Evolutionary conservation across 2,888 invertebrate species (phyloP).

Genomic region (Temnothorax ravouxi): DNA sequence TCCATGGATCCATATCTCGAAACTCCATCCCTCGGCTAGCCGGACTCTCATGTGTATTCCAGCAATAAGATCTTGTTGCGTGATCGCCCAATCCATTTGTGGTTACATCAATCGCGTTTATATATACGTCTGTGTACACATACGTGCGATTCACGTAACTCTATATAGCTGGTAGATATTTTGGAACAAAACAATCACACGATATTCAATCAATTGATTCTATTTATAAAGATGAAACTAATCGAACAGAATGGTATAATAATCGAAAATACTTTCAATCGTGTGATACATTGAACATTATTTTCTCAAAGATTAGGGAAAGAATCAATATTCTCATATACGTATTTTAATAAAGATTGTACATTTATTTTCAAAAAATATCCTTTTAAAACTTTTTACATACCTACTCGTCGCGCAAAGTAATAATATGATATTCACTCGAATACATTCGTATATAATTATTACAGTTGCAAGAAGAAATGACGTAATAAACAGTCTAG

Average conservation of each 20-base stretch:
- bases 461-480: neutral
- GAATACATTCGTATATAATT: slow-evolving; percentile 14
- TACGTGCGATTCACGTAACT: neutral
- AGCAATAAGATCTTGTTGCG: slow-evolving; percentile 33
- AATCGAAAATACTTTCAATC: neutral
- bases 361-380: neutral
- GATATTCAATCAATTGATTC: neutral
- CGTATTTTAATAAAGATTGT: neutral
- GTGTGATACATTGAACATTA: neutral
- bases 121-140: neutral
- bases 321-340: neutral
- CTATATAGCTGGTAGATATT: neutral
- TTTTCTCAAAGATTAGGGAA: neutral
- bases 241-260: neutral
- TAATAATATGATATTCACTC: slow-evolving; percentile 1
- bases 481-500: slow-evolving; percentile 24
- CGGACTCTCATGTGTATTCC: slow-evolving; percentile 22
- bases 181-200: neutral
- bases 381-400: neutral
- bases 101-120: slow-evolving; percentile 13
- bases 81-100: slow-evolving; percentile 34
- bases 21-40: slow-evolving; percentile 30
- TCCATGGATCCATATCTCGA: slow-evolving; percentile 56
- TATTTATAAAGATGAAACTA: neutral
- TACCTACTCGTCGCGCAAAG: neutral